A percentile compares a stretch with the other conserved stretches of the same genome.
phyloP scores from a whole-genome alignment of 1,140 invertebrate species.

The Drosophila tropicalis region DNA sequence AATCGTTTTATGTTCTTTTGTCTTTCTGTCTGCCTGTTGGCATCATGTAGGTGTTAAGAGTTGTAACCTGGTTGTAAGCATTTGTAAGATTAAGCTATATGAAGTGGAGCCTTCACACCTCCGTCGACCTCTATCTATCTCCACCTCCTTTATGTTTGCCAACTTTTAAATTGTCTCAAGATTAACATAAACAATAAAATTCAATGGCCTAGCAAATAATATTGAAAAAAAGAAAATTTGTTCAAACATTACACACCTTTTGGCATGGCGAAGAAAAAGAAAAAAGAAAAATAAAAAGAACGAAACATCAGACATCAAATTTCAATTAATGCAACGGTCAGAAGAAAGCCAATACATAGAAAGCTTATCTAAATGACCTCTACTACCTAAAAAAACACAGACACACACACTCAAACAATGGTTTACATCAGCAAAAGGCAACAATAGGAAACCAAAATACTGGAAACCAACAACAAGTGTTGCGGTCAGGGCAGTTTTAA shows the following conservation, averaged over 20 bases:
- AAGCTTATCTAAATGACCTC: conserved; percentile 55
- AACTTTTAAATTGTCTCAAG: conserved; percentile 57
- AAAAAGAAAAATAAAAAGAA: conserved; percentile 9
- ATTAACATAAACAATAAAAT: conserved; percentile 45
- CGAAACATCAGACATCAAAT: conserved; percentile 50
- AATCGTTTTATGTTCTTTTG: conserved; percentile 60
- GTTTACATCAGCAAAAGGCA: conserved; percentile 25
- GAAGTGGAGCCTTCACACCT: conserved; percentile 46
- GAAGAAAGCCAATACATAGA: conserved; percentile 47
- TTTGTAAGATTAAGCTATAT: conserved; percentile 60
- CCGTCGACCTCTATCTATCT: neutral
- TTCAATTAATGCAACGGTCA: conserved; percentile 70
- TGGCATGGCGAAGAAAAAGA: conserved; percentile 1
- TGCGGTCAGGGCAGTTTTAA: conserved; percentile 24
- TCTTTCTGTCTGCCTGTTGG: neutral
- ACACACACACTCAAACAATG: conserved; percentile 7
- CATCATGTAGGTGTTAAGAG: conserved; percentile 58
- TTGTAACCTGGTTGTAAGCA: conserved; percentile 44
- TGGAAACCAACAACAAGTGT: conserved; percentile 57
- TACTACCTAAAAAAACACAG: conserved; percentile 12
- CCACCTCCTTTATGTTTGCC: conserved; percentile 6
- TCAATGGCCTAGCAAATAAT: neutral
- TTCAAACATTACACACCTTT: conserved; percentile 26
- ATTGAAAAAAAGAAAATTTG: conserved; percentile 8
- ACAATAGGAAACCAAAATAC: neutral